A percentile compares a stretch with the other conserved stretches of the same genome.
These are phyloP conservation scores for Callimorpha dominula DNA, from an alignment of 2,888 invertebrate species.

Conservation along the genomic window DNA sequence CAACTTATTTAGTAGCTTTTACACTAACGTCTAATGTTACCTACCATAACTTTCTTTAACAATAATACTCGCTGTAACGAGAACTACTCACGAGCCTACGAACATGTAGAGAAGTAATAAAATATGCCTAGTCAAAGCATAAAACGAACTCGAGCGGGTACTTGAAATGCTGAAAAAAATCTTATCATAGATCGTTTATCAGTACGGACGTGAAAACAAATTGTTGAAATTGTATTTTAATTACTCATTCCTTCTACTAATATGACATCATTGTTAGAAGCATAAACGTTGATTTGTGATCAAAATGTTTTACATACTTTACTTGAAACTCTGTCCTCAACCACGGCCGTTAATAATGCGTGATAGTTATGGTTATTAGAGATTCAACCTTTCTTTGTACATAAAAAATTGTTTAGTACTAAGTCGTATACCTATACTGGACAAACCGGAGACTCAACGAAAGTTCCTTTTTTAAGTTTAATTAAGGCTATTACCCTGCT, in stretches of 20 bases:
- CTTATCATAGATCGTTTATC: conserved; percentile 22
- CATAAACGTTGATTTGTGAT: not conserved
- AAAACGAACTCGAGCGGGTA: conserved; percentile 1
- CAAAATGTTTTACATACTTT: not conserved
- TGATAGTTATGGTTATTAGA: not conserved
- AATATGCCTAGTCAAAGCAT: conserved; percentile 1
- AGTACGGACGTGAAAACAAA: conserved; percentile 13
- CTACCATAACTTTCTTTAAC: conserved; percentile 36
- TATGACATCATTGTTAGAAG: not conserved
- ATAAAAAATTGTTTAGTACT: not conserved
- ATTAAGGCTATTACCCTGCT: no score
- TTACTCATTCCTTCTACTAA: conserved; percentile 12
- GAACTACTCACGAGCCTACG: not conserved
- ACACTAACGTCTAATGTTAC: conserved; percentile 33
- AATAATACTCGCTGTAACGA: conserved; percentile 23
- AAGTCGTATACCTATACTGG: not conserved
- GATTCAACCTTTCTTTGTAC: no score
- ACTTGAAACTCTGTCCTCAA: not conserved
- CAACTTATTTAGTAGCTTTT: conserved; percentile 68
- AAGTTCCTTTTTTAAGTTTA: no score
- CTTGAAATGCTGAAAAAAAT: conserved; percentile 7
- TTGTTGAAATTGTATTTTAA: conserved; percentile 12
- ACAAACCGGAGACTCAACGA: not conserved
- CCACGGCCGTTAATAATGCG: not conserved
- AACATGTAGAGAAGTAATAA: conserved; percentile 8